Percentiles rank a stretch among this genome's conserved stretches.
phyloP scores from a whole-genome alignment of 2,888 invertebrate genomes.

The Apamea crenata region DNA sequence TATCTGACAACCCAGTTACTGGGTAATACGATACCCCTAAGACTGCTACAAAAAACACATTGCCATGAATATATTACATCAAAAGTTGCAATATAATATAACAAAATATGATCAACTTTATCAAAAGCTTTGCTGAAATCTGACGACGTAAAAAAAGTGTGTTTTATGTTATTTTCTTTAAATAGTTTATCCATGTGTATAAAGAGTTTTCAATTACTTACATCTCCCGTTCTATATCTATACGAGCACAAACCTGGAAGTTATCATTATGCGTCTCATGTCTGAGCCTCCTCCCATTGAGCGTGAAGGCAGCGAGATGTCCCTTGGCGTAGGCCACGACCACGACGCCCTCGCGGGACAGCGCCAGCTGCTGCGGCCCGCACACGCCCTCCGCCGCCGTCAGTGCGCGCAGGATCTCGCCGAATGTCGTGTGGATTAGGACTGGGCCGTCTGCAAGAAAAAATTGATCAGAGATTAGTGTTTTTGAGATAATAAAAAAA shows the following conservation, averaged over 20 bases:
- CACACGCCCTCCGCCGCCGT: slow-evolving; percentile 93
- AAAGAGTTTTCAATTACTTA: background rate
- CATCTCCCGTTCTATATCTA: background rate
- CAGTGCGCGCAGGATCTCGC: slow-evolving; percentile 98
- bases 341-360: slow-evolving; percentile 99
- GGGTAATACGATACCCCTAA: too few species aligned
- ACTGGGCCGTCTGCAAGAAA: slow-evolving; percentile 96
- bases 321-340: slow-evolving; percentile 98
- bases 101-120: background rate
- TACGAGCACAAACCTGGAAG: slow-evolving; percentile 93
- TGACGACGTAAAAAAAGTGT: background rate
- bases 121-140: slow-evolving; percentile 10
- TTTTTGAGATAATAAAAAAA: too few species aligned
- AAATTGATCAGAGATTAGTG: background rate
- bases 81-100: background rate
- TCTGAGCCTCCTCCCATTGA: slow-evolving; percentile 97
- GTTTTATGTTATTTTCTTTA: background rate
- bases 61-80: background rate
- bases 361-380: slow-evolving; percentile 96
- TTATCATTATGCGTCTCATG: slow-evolving; percentile 98
- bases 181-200: background rate
- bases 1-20: too few species aligned
- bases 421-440: slow-evolving; percentile 99
- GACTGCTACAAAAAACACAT: too few species aligned
- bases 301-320: slow-evolving; percentile 97